phyloP scores from a whole-genome alignment of 35 echinoderm and acorn worm genomes.

The Hemicentrotus pulcherrimus region DNA sequence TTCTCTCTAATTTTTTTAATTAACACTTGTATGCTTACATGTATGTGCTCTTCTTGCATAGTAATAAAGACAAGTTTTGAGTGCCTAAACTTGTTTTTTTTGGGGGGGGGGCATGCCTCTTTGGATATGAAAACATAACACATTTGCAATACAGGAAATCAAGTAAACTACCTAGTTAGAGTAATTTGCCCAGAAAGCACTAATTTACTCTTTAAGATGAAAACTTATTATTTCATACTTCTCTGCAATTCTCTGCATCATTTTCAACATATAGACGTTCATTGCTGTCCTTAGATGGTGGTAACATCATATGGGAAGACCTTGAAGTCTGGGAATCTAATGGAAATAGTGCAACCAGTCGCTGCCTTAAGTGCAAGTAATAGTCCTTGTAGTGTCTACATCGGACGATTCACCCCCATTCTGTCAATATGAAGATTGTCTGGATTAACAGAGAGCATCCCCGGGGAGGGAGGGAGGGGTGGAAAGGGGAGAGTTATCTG shows the following conservation, averaged over 20 bases:
- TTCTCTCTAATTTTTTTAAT: no score
- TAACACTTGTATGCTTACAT: no score
- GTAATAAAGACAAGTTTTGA: no score
- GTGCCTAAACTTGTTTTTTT: no score
- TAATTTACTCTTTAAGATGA: no score
- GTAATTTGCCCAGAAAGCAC: no score
- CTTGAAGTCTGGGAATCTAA: conserved; percentile 20
- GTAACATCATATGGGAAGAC: not conserved
- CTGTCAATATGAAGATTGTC: conserved; percentile 30
- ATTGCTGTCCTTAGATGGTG: no score
- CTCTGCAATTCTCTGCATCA: not conserved
- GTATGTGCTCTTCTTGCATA: no score
- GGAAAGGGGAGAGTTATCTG: not conserved
- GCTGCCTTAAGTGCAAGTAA: conserved; percentile 10
- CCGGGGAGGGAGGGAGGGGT: not conserved
- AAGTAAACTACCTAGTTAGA: no score
- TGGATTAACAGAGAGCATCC: not conserved
- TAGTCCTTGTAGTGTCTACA: not conserved
- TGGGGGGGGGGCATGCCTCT: no score
- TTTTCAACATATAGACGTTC: not conserved
- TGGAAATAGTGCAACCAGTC: conserved; percentile 39
- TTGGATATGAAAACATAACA: no score
- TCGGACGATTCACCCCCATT: not conserved
- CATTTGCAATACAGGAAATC: no score
- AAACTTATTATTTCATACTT: not conserved